Evolutionary conservation across 1,140 invertebrate species (phyloP), one percentile per base, ranked within the genome.

Genomic region (Teleopsis dalmanni): DNA sequence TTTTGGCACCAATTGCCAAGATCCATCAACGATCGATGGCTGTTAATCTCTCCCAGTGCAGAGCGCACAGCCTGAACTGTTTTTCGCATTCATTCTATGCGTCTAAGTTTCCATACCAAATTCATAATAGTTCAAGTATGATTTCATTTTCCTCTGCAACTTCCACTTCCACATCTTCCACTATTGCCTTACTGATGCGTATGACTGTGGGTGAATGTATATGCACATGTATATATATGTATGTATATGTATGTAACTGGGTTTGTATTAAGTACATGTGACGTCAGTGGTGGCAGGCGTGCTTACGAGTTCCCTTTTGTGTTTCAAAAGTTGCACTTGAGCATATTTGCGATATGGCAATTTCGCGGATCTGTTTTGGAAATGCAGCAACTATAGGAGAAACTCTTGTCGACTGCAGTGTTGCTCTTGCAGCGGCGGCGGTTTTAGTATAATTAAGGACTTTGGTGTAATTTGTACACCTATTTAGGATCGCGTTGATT

Each of bases 401-500:
- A n/a, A n/a, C n/a, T n/a, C n/a, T n/a, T n/a, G n/a, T n/a, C n/a
- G n/a, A n/a, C n/a, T n/a, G n/a, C n/a, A n/a, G 8, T 38, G 36
- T 42, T 49, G 29, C 31, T 16, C 14, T 38, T 44, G 43, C 37
- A 35, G 54, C 43, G 48, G 50, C 58, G 60, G 65, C 62, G 64
- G 64, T 67, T 67, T 67, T 60, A 61, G 58, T 62, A 67, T 68
- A 68, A 68, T 68, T 68, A 68, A 68, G 65, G 65, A 68, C 65
- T 61, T 65, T 61, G 62, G 57, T 63, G 62, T 68, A 67, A 67
- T 68, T 67, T 68, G 65, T 68, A 65, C 65, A 65, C 65, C 65
- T 68, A 68, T 68, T 68, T 68, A 68, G 65, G 65, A 68, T 61
- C 60, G 65, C 65, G 65, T 65, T 68, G 65, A 68, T 68, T 68